These are phyloP conservation scores for Anthophora plumipes DNA, from an alignment of 2,888 invertebrate genomes.

Conservation along the genomic window DNA sequence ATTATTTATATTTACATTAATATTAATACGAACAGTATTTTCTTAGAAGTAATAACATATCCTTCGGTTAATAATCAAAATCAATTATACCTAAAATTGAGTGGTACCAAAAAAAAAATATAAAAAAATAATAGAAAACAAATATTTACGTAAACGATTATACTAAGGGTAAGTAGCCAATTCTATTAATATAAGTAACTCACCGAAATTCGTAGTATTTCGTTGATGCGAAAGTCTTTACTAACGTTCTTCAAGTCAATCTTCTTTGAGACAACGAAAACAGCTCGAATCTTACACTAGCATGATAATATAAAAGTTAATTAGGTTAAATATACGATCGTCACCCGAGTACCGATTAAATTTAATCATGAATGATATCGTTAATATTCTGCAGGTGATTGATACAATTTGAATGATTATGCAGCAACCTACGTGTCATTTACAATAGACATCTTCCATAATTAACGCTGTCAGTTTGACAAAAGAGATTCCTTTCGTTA, in stretches of 20 bases:
- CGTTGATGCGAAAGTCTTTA: background rate
- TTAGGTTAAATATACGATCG: slow-evolving; percentile 66
- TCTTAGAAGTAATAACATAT: too few relatives aligned
- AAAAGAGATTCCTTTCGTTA: slow-evolving; percentile 1
- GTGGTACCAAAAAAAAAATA: background rate
- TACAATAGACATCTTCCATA: slow-evolving; percentile 32
- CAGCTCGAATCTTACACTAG: slow-evolving; percentile 27
- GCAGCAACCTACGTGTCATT: slow-evolving; percentile 52
- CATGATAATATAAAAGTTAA: slow-evolving; percentile 58
- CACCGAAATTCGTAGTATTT: too few relatives aligned
- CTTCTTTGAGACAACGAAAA: background rate
- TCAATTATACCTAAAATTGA: background rate
- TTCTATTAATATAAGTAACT: too few relatives aligned
- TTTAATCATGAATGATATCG: slow-evolving; percentile 63
- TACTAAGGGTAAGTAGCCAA: too few relatives aligned
- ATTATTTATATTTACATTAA: too few relatives aligned
- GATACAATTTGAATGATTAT: slow-evolving; percentile 62
- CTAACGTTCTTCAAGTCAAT: background rate
- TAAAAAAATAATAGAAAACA: background rate
- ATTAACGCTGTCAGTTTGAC: slow-evolving; percentile 37
- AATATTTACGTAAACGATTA: too few relatives aligned
- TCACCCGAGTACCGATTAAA: slow-evolving; percentile 52
- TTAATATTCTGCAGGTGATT: slow-evolving; percentile 67
- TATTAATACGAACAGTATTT: too few relatives aligned
- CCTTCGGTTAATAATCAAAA: too few relatives aligned